Percentiles rank a stretch among this genome's conserved stretches.
Evolutionary conservation across 1,140 invertebrate genomes (phyloP).

Genomic region (Capitella teleta): DNA sequence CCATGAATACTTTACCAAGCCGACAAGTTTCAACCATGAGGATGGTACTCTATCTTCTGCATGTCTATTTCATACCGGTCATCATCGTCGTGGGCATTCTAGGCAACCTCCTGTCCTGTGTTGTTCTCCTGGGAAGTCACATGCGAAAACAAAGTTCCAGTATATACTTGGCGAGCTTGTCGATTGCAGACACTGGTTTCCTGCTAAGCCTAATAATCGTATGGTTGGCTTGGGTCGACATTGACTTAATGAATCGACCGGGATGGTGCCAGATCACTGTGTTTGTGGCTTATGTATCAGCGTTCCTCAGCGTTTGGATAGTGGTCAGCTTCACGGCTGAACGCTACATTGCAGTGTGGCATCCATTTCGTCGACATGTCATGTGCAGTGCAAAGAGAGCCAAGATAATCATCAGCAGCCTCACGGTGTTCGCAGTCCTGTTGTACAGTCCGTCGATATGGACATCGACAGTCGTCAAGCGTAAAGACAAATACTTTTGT

Average conservation of each 20-base stretch:
- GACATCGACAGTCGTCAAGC: constrained; percentile 15
- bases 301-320: constrained; percentile 11
- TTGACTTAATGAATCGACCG: constrained; percentile 11
- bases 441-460: constrained; percentile 8
- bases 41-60: too few species aligned
- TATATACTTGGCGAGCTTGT: constrained; percentile 10
- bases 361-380: constrained; percentile 6
- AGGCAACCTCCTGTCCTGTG: constrained; percentile 10
- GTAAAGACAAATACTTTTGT: constrained; percentile 13
- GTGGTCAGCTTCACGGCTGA: constrained; percentile 14
- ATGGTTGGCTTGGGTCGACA: constrained; percentile 4
- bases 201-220: constrained; percentile 5
- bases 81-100: constrained; percentile 11
- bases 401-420: neutral
- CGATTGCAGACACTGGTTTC: constrained; percentile 8
- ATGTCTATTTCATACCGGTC: constrained; percentile 10
- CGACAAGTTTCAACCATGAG: too few species aligned
- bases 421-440: neutral
- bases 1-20: too few species aligned
- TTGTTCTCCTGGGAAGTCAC: constrained; percentile 9
- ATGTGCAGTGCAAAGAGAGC: constrained; percentile 10
- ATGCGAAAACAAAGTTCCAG: constrained; percentile 8
- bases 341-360: constrained; percentile 10
- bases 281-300: constrained; percentile 1
- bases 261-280: constrained; percentile 4